These are phyloP conservation scores for Leptothorax acervorum DNA, from an alignment of 2,888 invertebrate species.

Conservation along the genomic window DNA sequence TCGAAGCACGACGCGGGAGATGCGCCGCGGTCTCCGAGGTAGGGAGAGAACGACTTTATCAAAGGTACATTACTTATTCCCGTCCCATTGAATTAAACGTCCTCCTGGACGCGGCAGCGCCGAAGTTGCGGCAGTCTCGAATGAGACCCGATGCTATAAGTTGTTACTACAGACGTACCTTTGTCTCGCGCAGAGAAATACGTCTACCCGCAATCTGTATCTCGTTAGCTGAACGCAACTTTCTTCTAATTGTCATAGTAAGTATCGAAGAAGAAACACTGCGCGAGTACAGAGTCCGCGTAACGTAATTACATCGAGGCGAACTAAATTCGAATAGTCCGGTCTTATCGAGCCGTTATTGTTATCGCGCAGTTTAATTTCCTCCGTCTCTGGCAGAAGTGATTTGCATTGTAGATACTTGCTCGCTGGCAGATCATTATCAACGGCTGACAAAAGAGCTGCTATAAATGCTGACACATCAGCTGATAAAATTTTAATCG, in stretches of 20 bases:
- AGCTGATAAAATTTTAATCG: background rate
- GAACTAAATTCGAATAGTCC: slow-evolving; percentile 53
- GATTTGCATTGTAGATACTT: slow-evolving; percentile 8
- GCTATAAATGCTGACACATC: slow-evolving; percentile 6
- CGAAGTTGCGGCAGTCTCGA: slow-evolving; percentile 22
- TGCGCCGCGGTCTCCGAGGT: slow-evolving; percentile 12
- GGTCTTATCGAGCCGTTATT: slow-evolving; percentile 20
- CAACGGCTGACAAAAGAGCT: slow-evolving; percentile 3
- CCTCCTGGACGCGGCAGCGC: slow-evolving; percentile 49
- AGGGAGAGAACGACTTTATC: slow-evolving; percentile 59
- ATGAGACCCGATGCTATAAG: slow-evolving; percentile 10
- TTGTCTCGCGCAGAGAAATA: slow-evolving; percentile 44
- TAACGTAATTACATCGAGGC: slow-evolving; percentile 60
- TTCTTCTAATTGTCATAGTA: slow-evolving; percentile 67
- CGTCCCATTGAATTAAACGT: slow-evolving; percentile 64
- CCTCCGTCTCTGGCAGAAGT: background rate
- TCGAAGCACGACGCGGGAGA: slow-evolving; percentile 27
- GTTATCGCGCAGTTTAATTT: slow-evolving; percentile 31
- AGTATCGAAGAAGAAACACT: slow-evolving; percentile 58
- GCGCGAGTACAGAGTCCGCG: slow-evolving; percentile 12
- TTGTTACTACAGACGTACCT: slow-evolving; percentile 23
- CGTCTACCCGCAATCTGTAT: slow-evolving; percentile 41
- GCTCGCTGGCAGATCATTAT: slow-evolving; percentile 1
- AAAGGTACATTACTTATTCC: slow-evolving; percentile 71
- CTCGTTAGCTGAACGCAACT: slow-evolving; percentile 66